Evolutionary conservation across 2,113 vertebrate genomes (phyloP).

Genomic region (Nibea coibor): DNA sequence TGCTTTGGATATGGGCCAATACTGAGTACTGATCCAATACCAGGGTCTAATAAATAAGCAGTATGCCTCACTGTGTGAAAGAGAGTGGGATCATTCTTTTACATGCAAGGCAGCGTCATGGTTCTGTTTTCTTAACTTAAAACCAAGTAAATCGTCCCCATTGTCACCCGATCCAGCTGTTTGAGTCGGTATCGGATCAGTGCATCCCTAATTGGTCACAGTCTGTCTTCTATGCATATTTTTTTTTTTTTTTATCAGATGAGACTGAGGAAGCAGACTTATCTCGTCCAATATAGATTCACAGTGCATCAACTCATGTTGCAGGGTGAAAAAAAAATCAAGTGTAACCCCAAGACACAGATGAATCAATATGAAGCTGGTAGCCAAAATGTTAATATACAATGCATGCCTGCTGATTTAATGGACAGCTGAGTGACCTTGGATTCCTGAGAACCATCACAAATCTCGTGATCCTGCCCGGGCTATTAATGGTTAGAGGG

Average conservation of each 20-base stretch:
- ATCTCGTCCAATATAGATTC: slow-evolving; percentile 48
- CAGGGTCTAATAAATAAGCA: too few relatives aligned
- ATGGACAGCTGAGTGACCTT: slow-evolving; percentile 41
- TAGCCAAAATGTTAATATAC: slow-evolving; percentile 48
- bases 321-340: slow-evolving; percentile 37
- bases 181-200: too few relatives aligned
- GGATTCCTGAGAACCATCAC: slow-evolving; percentile 30
- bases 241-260: slow-evolving; percentile 1
- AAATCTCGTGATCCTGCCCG: slow-evolving; percentile 34
- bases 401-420: slow-evolving; percentile 16
- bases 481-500: slow-evolving; percentile 14
- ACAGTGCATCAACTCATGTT: slow-evolving; percentile 34
- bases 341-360: slow-evolving; percentile 40
- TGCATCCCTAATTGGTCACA: slow-evolving; percentile 1
- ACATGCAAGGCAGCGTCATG: too few relatives aligned
- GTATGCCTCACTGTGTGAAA: too few relatives aligned
- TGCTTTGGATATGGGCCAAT: too few relatives aligned
- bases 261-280: slow-evolving; percentile 11
- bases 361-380: slow-evolving; percentile 56
- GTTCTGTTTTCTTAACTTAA: too few relatives aligned
- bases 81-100: too few relatives aligned
- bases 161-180: too few relatives aligned
- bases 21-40: too few relatives aligned
- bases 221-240: slow-evolving; percentile 10
- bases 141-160: too few relatives aligned